Evolutionary conservation across 2,888 invertebrate genomes (phyloP).

Genomic region (Himalopsyche tibetana): DNA sequence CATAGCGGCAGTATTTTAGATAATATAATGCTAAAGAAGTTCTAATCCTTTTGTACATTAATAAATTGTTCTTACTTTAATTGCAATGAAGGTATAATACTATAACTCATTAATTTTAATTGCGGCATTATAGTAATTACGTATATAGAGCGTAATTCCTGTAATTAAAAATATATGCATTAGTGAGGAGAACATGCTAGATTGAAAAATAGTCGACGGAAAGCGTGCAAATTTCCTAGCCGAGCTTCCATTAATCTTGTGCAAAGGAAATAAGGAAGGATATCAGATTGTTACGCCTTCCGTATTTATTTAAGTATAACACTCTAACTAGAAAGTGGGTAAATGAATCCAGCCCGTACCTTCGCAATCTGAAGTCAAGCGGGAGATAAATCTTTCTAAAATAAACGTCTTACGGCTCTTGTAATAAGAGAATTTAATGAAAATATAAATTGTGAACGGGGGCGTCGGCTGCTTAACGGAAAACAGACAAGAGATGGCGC

Average conservation of each 20-base stretch:
- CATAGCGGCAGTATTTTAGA: no score
- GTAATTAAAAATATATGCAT: conserved; percentile 29
- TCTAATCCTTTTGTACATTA: no score
- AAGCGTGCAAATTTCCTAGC: conserved; percentile 20
- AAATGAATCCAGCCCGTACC: conserved; percentile 50
- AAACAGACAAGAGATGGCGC: conserved; percentile 7
- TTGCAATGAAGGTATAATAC: no score
- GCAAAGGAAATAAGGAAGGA: conserved; percentile 50
- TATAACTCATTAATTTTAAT: background rate
- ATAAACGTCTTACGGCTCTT: conserved; percentile 56
- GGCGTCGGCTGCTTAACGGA: conserved; percentile 25
- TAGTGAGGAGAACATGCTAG: background rate
- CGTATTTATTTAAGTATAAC: conserved; percentile 51
- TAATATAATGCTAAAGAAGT: no score
- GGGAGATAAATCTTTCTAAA: conserved; percentile 54
- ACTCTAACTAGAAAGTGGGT: conserved; percentile 47
- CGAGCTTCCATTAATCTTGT: conserved; percentile 49
- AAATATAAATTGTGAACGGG: conserved; percentile 62
- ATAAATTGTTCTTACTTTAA: no score
- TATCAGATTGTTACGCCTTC: conserved; percentile 53
- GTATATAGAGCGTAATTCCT: background rate
- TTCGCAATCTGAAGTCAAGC: conserved; percentile 23
- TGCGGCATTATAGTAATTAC: background rate
- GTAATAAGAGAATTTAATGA: conserved; percentile 62
- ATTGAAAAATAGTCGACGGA: conserved; percentile 14